Conservation (phyloP, 2,888 invertebrate species). For the Macroteleia sp. region DNA sequence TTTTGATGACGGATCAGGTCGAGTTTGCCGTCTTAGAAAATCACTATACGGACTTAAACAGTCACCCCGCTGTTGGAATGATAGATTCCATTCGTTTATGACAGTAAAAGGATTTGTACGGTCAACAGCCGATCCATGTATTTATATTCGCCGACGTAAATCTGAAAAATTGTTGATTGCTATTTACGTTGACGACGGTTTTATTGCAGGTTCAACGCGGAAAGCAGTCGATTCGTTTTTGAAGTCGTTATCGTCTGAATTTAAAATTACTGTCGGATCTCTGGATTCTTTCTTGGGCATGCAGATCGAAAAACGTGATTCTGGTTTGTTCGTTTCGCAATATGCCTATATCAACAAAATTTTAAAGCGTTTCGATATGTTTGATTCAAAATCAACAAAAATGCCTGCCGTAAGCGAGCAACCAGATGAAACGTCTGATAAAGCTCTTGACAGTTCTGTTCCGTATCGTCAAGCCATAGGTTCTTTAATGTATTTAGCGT, state of each 20-base stretch:
- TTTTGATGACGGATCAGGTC: slow-evolving; percentile 62
- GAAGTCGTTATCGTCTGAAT: slow-evolving; percentile 22
- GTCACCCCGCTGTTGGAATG: slow-evolving; percentile 61
- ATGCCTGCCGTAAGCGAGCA: slow-evolving; percentile 55
- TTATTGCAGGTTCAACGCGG: slow-evolving; percentile 52
- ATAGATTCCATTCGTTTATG: slow-evolving; percentile 56
- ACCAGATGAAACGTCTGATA: neutral
- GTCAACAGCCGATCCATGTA: slow-evolving; percentile 63
- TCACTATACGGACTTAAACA: slow-evolving; percentile 71
- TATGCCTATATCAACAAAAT: slow-evolving; percentile 52
- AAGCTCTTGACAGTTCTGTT: slow-evolving; percentile 37
- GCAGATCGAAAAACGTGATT: slow-evolving; percentile 61
- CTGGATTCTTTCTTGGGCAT: slow-evolving; percentile 65
- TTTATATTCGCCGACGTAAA: slow-evolving; percentile 50
- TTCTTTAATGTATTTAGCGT: slow-evolving; percentile 58
- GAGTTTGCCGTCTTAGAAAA: slow-evolving; percentile 68
- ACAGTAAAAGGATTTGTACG: slow-evolving; percentile 52
- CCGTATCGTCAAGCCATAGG: slow-evolving; percentile 47
- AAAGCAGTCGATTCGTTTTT: slow-evolving; percentile 22
- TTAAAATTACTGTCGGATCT: slow-evolving; percentile 58
- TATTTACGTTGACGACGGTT: slow-evolving; percentile 68
- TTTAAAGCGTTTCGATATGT: slow-evolving; percentile 45
- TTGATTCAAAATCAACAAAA: slow-evolving; percentile 46
- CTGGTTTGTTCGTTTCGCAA: slow-evolving; percentile 60
- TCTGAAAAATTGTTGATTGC: slow-evolving; percentile 45